Base-by-base conservation (phyloP, 2,888 invertebrate genomes). In the Junonia oenone region DNA sequence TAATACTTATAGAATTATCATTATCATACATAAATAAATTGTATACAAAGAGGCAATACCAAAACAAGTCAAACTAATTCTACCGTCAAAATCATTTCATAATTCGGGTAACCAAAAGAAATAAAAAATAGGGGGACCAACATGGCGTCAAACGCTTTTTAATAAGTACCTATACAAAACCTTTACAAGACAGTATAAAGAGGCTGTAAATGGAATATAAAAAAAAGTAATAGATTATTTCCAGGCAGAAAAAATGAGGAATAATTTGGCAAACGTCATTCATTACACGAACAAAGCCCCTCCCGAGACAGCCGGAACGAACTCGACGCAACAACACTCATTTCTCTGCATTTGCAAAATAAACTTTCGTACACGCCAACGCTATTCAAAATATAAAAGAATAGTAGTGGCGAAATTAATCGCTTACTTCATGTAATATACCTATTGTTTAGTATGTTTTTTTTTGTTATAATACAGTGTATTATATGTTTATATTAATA, bases 271-370 rank as follows among this genome's bases (percentile, higher is more conserved):
- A 59, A 63, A 55, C 45, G 55, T 26, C 56, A 55, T 62, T 64
- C 61, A 61, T 62, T 62, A 59, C 61, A 47, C 49, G 58, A 57
- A 64, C 60, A 62, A 63, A 59, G 55, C 56, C 51, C 49, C 61
- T 62, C 62, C 50, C 51, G 63, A 61, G 64, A 62, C 64, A 56
- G 56, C 56, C 54, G 50, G 61, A 61, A 60, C 64, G 60, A 63
- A 63, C 58, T 60, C 59, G 59, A 59, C 62, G 60, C 61, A 66
- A 64, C 67, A 62, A 64, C 60, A 65, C 68, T 67, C 71, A 72
- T 76, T 73, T 71, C 72, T 75, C 70, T 67, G 71, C 68, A 76
- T 76, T 75, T 74, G 66, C 69, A 60, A 64, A 70, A 74, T 71
- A 71, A 73, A 75, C 67, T 72, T 69, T 68, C 67, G 66, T 64